Evolutionary conservation across 1,140 invertebrate genomes (phyloP).

Genomic region (Orchestia grillus): DNA sequence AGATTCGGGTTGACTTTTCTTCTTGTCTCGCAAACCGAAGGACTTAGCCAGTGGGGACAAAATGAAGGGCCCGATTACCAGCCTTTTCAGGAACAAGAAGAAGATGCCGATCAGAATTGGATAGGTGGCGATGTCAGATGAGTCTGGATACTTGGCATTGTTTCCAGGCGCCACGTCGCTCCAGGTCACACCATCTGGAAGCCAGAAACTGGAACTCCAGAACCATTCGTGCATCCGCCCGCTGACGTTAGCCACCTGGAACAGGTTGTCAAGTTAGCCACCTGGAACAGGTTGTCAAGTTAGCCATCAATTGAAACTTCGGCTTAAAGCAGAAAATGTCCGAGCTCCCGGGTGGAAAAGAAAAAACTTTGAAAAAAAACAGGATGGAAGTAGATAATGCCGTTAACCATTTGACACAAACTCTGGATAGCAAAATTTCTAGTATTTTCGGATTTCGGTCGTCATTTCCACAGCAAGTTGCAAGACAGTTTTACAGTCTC

Average conservation of each 20-base stretch:
- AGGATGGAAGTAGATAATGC: not conserved
- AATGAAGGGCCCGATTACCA: not conserved
- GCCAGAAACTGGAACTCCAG: conserved; percentile 49
- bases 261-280: not conserved
- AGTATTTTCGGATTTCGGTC: no score
- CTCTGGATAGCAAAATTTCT: no score
- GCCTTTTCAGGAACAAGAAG: conserved; percentile 56
- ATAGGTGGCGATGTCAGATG: conserved; percentile 55
- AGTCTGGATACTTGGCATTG: conserved; percentile 13
- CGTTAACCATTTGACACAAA: not conserved
- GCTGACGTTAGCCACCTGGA: not conserved
- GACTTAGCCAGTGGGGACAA: conserved; percentile 3
- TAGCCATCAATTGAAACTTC: not conserved
- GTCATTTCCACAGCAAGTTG: no score
- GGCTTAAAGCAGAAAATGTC: not conserved
- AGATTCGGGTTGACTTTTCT: not conserved
- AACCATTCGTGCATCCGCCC: not conserved
- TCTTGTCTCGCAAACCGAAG: not conserved
- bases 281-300: not conserved
- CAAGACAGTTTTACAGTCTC: no score
- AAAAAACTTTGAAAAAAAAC: not conserved
- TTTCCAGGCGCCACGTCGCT: conserved; percentile 51
- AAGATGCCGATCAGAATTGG: conserved; percentile 45
- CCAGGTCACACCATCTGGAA: conserved; percentile 57
- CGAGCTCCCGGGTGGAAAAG: not conserved